Percentiles rank a stretch among this genome's conserved stretches.
These are phyloP conservation scores for Hoplostethus atlanticus DNA, from an alignment of 2,797 vertebrate genomes.

Conservation along the genomic window DNA sequence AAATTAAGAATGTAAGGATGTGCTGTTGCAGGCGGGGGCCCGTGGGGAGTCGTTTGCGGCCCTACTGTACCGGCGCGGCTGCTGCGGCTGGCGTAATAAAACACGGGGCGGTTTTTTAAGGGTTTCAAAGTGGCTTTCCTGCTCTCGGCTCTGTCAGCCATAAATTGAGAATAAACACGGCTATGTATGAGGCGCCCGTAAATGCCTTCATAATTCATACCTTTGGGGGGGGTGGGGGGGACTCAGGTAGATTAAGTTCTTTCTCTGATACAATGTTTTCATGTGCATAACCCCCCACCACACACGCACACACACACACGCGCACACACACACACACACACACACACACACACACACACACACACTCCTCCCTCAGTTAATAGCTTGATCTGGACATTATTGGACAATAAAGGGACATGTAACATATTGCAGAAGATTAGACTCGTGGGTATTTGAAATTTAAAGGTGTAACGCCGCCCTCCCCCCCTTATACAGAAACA, in stretches of 20 bases:
- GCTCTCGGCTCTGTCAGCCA: constrained; percentile 93
- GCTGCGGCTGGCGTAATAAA: constrained; percentile 88
- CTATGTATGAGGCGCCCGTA: constrained; percentile 88
- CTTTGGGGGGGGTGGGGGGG: constrained; percentile 78
- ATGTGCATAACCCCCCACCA: constrained; percentile 65
- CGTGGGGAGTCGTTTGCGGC: constrained; percentile 91
- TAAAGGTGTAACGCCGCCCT: constrained; percentile 25
- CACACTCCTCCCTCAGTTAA: constrained; percentile 50
- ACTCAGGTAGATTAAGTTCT: constrained; percentile 79
- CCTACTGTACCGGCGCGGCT: constrained; percentile 88
- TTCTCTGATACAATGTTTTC: constrained; percentile 75
- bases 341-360: too few relatives aligned
- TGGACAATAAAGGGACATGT: constrained; percentile 67
- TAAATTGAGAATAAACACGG: constrained; percentile 96
- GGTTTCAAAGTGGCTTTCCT: constrained; percentile 92
- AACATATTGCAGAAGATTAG: constrained; percentile 70
- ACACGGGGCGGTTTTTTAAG: constrained; percentile 90
- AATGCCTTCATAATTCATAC: constrained; percentile 95
- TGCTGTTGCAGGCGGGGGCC: constrained; percentile 81
- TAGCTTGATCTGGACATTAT: constrained; percentile 66
- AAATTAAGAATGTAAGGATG: constrained; percentile 95
- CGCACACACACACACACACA: too few relatives aligned
- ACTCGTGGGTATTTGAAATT: constrained; percentile 55
- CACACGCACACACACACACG: constrained; percentile 23
- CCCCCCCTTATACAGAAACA: constrained; percentile 20